Percentiles rank a stretch among this genome's conserved stretches.
Evolutionary conservation across 2,888 invertebrate species (phyloP).

Genomic region (Salpingus planirostris): DNA sequence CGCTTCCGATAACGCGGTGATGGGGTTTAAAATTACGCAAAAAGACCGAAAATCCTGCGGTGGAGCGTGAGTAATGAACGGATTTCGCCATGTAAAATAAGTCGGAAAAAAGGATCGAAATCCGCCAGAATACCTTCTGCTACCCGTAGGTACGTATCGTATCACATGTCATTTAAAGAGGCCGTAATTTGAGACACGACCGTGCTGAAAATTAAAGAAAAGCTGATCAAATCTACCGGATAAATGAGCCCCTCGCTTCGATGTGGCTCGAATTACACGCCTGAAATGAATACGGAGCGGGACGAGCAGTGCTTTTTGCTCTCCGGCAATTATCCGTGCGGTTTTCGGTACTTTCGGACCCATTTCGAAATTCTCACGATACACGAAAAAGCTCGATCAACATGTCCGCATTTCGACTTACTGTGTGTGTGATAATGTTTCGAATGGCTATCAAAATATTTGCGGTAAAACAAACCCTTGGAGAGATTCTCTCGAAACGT

Average conservation of each 20-base stretch:
- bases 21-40: too few relatives aligned
- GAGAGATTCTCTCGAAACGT: slow-evolving; percentile 29
- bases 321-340: too few relatives aligned
- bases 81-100: too few relatives aligned
- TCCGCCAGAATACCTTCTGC: too few relatives aligned
- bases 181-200: slow-evolving; percentile 26
- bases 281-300: slow-evolving; percentile 27
- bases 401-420: too few relatives aligned
- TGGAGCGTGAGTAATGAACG: too few relatives aligned
- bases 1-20: too few relatives aligned
- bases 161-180: slow-evolving; percentile 25
- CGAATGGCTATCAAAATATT: slow-evolving; percentile 28
- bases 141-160: slow-evolving; percentile 17
- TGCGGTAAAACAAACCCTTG: slow-evolving; percentile 29
- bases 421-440: too few relatives aligned
- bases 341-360: slow-evolving; percentile 15
- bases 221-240: slow-evolving; percentile 41
- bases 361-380: not conserved
- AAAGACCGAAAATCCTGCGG: too few relatives aligned
- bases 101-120: too few relatives aligned
- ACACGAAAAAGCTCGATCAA: too few relatives aligned
- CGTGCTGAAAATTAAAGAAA: slow-evolving; percentile 39
- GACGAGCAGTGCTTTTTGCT: too few relatives aligned
- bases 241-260: slow-evolving; percentile 30
- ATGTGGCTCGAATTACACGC: slow-evolving; percentile 28